These are phyloP conservation scores for Anseranas semipalmata DNA, from an alignment of 2,113 vertebrate species.

Conservation along the genomic window DNA sequence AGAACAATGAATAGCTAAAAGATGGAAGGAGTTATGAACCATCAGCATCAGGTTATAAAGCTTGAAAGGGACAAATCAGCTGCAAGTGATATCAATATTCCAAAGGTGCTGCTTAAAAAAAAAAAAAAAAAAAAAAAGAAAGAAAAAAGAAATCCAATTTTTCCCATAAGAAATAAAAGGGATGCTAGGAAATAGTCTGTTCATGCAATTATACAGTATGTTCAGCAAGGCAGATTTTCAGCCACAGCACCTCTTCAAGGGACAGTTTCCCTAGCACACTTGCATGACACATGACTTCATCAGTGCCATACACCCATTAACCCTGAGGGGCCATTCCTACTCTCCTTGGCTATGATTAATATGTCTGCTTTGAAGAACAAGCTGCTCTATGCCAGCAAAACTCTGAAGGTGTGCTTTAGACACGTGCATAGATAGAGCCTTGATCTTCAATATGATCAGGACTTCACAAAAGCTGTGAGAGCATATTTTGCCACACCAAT, in stretches of 20 bases:
- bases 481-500: rapidly evolving
- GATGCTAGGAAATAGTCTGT: background rate
- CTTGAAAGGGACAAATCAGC: background rate
- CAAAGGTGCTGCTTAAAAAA: background rate
- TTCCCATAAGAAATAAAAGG: background rate
- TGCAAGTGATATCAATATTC: background rate
- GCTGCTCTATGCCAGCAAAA: background rate
- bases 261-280: background rate
- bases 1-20: background rate
- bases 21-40: background rate
- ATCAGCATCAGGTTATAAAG: rapidly evolving
- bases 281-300: background rate
- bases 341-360: background rate
- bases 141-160: rapidly evolving
- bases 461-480: background rate
- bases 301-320: background rate
- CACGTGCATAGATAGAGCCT: background rate
- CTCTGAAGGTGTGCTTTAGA: background rate
- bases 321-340: rapidly evolving
- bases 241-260: background rate
- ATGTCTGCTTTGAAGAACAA: background rate
- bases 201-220: background rate
- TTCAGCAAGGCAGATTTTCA: background rate
- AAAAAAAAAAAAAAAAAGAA: background rate
- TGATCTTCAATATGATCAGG: background rate